Evolutionary conservation across 2,888 invertebrate genomes (phyloP).

Genomic region (Thecocarcelia acutangulata): DNA sequence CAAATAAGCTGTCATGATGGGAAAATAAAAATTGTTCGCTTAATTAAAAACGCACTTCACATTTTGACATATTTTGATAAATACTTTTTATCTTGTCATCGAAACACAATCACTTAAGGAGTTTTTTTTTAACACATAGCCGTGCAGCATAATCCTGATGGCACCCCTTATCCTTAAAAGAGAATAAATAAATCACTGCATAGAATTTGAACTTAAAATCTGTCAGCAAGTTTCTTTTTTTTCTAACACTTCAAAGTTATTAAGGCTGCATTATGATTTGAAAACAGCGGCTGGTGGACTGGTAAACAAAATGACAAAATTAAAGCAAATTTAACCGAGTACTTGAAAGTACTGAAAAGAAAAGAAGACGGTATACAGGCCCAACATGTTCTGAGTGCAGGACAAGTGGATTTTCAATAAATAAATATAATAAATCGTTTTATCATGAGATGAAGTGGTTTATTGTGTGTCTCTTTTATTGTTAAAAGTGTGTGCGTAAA

Average conservation of each 20-base stretch:
- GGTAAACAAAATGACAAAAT: slow-evolving; percentile 41
- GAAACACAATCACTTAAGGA: slow-evolving; percentile 54
- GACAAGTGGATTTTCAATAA: slow-evolving; percentile 73
- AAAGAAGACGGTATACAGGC: slow-evolving; percentile 58
- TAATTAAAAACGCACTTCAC: slow-evolving; percentile 72
- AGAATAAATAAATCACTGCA: slow-evolving; percentile 27
- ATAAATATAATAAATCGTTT: slow-evolving; percentile 70
- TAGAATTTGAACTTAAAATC: slow-evolving; percentile 52
- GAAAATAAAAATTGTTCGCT: slow-evolving; percentile 57
- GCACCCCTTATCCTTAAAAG: slow-evolving; percentile 27
- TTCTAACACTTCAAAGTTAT: slow-evolving; percentile 62
- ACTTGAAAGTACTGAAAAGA: slow-evolving; percentile 57
- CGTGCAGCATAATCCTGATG: slow-evolving; percentile 39
- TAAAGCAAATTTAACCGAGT: slow-evolving; percentile 62
- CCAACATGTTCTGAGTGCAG: slow-evolving; percentile 48
- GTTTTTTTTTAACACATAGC: slow-evolving; percentile 68
- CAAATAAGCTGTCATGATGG: slow-evolving; percentile 33
- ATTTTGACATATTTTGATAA: slow-evolving; percentile 80
- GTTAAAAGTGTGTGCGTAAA: slow-evolving; percentile 70
- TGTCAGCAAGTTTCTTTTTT: slow-evolving; percentile 59
- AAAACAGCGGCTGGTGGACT: slow-evolving; percentile 42
- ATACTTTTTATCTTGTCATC: slow-evolving; percentile 80
- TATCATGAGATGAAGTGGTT: slow-evolving; percentile 64
- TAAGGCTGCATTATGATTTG: slow-evolving; percentile 55
- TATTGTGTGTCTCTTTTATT: slow-evolving; percentile 54